Evolutionary conservation across 2,888 invertebrate species (phyloP), one percentile per base, ranked within the genome.

Genomic region (Scaptomyza tumidula): DNA sequence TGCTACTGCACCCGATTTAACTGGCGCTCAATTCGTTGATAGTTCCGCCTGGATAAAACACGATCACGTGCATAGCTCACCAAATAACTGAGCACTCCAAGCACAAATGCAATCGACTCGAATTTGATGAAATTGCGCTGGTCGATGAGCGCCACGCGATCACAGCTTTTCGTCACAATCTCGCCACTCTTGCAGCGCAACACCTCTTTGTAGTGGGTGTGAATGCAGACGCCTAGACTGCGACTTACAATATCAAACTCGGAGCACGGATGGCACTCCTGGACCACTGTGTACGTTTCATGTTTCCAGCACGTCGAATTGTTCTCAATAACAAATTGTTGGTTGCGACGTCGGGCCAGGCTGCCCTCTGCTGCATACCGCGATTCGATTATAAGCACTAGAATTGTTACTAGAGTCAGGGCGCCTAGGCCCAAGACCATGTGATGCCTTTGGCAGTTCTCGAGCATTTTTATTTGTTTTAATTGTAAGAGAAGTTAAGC

Each of bases 241-340:
- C 95, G 95, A 89, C 97, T 97, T 56, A 95, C 94, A 71, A 97
- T 95, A 93, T 97, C 97, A 91, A 96, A 97, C 75, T 95, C 96
- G 93, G 96, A 95, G 91, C 97, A 97, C n/a, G 96, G 96, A 92
- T 97, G 96, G 85, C 97, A 97, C 91, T 96, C 96, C 82, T 94
- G 94, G 14, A 90, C 67, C 9, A 97, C 93, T 71, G 94, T 94
- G 82, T 94, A 96, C 16, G 94, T 93, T 89, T 97, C 96, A 69
- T 94, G 94, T 54, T 94, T 92, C 94, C 95, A 95, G 90, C 97
- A 97, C 10, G 95, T 95, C 0, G 96, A 95, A 90, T 96, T 97
- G 79, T 96, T 96, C 90, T 96, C 96, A 13, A 95, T 94, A 9
- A 95, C 93, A 90, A 95, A 95, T 35, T 94, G 94, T 33, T 89